Evolutionary conservation across 2,113 vertebrate species (phyloP), one percentile per base, ranked within the genome.

Genomic region (Malaclemys terrapin): DNA sequence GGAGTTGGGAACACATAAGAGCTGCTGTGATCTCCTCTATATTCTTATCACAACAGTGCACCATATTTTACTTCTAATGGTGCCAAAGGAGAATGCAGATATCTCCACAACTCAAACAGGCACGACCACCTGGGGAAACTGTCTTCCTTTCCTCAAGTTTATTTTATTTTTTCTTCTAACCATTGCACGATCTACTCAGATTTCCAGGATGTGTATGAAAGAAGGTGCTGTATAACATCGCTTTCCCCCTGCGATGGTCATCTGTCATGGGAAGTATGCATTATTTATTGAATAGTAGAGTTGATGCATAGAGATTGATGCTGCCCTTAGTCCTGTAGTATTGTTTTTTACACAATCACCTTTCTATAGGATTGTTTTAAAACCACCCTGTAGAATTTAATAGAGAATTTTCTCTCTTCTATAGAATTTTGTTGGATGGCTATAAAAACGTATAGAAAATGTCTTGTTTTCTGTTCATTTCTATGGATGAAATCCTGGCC

Each of bases 381-480:
- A 65, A 12, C 22, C 72, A 25, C 5, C 38, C 11, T 42, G 22
- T 45, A 45, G 72, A 75, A 75, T 75, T 81, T 83, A 91, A 54
- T 29, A 81, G 65, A 54, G 80, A 2, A 85, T 86, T 62, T 27
- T 82, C 6, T n/a, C 52, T n/a, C 57, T 62, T 29, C 62, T 49
- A 29, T 89, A 91, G 93, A 92, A 95, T 93, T 95, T 50, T 84
- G 82, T 50, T 95, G 94, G 80, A 78, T 25, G 87, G 80, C 80
- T 96, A 84, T 91, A 97, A 93, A 91, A 84, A 90, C 22, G 76
- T 49, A 49, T 38, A 82, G 59, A 89, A 81, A 82, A 24, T 24
- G 82, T 94, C 75, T 4, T 52, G 6, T 45, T 65, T 91, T 90
- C 22, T 29, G 81, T 91, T 84, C 25, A 35, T 20, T 87, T 69